Conservation (phyloP, 2,888 invertebrate species). For the Luperina testacea region DNA sequence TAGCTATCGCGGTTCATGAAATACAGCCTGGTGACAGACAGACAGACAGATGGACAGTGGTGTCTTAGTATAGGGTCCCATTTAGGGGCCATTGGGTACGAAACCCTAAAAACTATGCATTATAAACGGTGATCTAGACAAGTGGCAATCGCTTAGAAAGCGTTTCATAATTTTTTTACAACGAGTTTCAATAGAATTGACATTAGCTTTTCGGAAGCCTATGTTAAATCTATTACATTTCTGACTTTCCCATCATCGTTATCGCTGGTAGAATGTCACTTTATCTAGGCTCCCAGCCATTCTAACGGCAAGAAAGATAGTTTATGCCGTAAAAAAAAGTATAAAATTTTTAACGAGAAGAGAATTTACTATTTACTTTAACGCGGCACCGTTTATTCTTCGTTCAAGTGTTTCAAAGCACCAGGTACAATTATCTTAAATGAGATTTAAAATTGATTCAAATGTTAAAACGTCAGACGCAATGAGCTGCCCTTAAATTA, state of each 20-base stretch:
- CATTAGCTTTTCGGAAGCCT: background rate
- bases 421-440: background rate
- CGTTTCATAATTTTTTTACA: background rate
- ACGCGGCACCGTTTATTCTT: background rate
- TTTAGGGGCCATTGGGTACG: too few relatives aligned
- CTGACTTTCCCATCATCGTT: background rate
- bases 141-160: too few relatives aligned
- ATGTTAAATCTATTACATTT: background rate
- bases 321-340: background rate
- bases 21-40: too few relatives aligned
- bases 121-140: background rate
- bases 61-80: too few relatives aligned
- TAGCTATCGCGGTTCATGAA: too few relatives aligned
- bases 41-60: too few relatives aligned
- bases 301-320: background rate
- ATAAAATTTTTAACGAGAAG: background rate
- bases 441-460: slow-evolving; percentile 8
- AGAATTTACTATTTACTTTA: background rate
- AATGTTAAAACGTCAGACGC: slow-evolving; percentile 17
- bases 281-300: background rate
- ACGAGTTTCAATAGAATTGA: background rate
- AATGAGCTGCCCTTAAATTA: slow-evolving; percentile 13
- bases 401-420: slow-evolving; percentile 18
- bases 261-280: background rate
- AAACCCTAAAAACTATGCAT: too few relatives aligned